Conservation (phyloP, 2,113 vertebrate species). For the Lepus timidus region DNA sequence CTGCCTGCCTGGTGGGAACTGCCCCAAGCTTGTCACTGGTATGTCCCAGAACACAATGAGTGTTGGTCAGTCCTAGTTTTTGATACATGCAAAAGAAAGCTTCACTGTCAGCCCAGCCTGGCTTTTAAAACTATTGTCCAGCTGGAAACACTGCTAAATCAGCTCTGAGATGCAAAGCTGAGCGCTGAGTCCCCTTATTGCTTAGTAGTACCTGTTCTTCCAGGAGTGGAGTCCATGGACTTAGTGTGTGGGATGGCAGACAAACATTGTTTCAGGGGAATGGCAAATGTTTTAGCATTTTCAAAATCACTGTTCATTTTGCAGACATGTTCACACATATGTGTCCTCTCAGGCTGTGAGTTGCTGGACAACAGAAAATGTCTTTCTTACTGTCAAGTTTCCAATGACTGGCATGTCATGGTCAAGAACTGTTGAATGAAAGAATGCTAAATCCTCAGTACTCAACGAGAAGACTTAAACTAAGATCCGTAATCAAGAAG, state of each 20-base stretch:
- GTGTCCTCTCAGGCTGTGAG: neutral
- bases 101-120: neutral
- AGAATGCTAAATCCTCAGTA: neutral
- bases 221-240: neutral
- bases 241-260: neutral
- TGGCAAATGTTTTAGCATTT: neutral
- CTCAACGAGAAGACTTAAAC: neutral
- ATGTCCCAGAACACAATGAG: neutral
- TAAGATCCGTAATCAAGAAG: neutral
- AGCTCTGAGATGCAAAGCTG: conserved; percentile 53
- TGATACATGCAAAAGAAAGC: neutral
- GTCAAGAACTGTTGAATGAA: neutral
- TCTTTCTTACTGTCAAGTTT: neutral
- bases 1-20: neutral
- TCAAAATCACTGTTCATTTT: neutral
- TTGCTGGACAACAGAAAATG: neutral
- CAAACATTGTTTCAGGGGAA: neutral
- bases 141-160: conserved; percentile 6
- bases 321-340: neutral
- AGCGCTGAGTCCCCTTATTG: neutral
- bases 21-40: neutral
- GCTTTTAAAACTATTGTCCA: neutral
- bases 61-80: neutral
- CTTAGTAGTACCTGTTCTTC: neutral
- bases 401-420: neutral